Conservation (phyloP, 1,140 invertebrate genomes). For the Phymastichus coffea region DNA sequence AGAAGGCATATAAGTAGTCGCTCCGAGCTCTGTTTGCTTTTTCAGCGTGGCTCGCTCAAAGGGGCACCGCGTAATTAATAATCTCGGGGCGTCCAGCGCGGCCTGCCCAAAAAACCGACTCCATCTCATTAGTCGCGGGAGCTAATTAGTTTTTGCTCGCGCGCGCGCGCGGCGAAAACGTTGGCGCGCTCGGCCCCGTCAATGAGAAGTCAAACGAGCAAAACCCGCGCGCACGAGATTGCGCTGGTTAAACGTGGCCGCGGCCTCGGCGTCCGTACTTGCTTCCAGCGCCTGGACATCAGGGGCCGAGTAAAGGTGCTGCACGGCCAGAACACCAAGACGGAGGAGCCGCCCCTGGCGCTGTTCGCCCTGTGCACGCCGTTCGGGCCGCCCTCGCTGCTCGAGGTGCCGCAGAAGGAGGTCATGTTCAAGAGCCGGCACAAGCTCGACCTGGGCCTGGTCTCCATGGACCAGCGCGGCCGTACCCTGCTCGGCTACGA, state of each 20-base stretch:
- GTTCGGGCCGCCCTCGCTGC: slow-evolving; percentile 89
- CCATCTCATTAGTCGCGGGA: slow-evolving; percentile 18
- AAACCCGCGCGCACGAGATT: too few relatives aligned
- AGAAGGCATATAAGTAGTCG: too few relatives aligned
- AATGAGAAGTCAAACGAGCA: too few relatives aligned
- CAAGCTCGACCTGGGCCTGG: slow-evolving; percentile 91
- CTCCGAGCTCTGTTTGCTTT: too few relatives aligned
- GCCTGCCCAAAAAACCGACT: too few relatives aligned
- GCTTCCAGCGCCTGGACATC: slow-evolving; percentile 90
- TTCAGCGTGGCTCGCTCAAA: too few relatives aligned
- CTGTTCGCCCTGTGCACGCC: slow-evolving; percentile 97
- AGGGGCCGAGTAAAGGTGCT: slow-evolving; percentile 93
- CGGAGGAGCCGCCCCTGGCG: slow-evolving; percentile 89
- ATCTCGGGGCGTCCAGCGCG: too few relatives aligned
- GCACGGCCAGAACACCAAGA: slow-evolving; percentile 93
- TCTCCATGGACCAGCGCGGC: slow-evolving; percentile 97
- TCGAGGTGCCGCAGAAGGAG: slow-evolving; percentile 90
- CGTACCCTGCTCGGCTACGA: slow-evolving; percentile 93
- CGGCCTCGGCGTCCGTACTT: too few relatives aligned
- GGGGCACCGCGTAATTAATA: too few relatives aligned
- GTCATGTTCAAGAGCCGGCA: slow-evolving; percentile 99
- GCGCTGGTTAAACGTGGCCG: too few relatives aligned
- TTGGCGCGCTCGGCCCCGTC: too few relatives aligned
- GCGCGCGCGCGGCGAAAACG: not conserved
- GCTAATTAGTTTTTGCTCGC: slow-evolving; percentile 44